These are phyloP conservation scores for Diaprepes abbreviatus DNA, from an alignment of 2,888 invertebrate genomes.

Conservation along the genomic window DNA sequence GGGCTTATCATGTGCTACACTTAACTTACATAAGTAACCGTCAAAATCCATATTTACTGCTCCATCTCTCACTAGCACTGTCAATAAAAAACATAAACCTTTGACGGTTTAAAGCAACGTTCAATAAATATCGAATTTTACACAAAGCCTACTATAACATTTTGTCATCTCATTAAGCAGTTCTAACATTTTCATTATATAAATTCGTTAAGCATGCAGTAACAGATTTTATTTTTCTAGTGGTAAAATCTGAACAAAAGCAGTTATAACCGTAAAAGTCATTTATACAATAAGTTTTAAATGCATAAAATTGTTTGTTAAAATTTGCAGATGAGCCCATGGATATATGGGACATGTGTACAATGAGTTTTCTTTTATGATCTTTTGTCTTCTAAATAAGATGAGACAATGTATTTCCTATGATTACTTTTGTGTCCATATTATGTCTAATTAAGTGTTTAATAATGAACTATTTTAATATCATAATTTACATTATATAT, in stretches of 20 bases:
- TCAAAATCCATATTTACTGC: not conserved
- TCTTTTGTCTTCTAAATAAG: conserved; percentile 17
- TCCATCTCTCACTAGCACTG: not conserved
- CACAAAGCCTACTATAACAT: not conserved
- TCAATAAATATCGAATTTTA: conserved; percentile 21
- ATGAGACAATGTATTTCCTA: conserved; percentile 17
- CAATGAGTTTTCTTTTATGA: conserved; percentile 12
- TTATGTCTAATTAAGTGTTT: no score
- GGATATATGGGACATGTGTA: conserved; percentile 1
- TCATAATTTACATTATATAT: no score
- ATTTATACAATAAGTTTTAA: not conserved
- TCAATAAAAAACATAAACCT: not conserved
- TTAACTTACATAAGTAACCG: not conserved
- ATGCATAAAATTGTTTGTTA: conserved; percentile 20
- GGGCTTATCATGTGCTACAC: not conserved
- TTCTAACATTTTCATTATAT: conserved; percentile 26
- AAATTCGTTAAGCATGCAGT: conserved; percentile 12
- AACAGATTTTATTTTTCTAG: conserved; percentile 16
- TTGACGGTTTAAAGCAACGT: not conserved
- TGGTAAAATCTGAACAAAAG: conserved; percentile 16
- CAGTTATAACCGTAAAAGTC: conserved; percentile 17
- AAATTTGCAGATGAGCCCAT: conserved; percentile 4
- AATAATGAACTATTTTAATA: no score
- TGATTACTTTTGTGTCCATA: not conserved
- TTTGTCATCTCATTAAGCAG: conserved; percentile 18